These are phyloP conservation scores for Pasiphila rectangulata DNA, from an alignment of 2,888 invertebrate genomes.

Conservation along the genomic window DNA sequence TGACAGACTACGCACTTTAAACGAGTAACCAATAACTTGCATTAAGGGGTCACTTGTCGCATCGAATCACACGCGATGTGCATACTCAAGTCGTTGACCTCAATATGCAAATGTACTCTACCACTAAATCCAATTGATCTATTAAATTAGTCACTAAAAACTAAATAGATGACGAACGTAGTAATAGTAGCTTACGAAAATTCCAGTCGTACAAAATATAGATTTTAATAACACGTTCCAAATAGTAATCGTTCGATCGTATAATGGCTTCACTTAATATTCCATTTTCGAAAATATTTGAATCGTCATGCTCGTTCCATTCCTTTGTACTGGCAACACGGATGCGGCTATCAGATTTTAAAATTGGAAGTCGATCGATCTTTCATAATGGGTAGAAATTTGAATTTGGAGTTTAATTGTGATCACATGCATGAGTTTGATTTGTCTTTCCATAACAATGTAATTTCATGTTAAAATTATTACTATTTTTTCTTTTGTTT, in stretches of 20 bases:
- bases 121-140: constrained; percentile 13
- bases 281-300: constrained; percentile 80
- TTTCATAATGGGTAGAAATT: constrained; percentile 61
- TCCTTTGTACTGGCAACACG: constrained; percentile 69
- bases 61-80: constrained; percentile 62
- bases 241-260: constrained; percentile 69
- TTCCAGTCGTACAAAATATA: constrained; percentile 15
- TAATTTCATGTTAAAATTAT: no score
- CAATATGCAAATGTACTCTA: constrained; percentile 61
- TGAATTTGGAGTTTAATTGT: constrained; percentile 56
- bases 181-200: constrained; percentile 31
- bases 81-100: constrained; percentile 72
- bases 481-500: constrained; percentile 43
- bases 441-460: background rate
- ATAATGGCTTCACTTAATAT: constrained; percentile 79
- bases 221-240: constrained; percentile 70
- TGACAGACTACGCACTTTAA: constrained; percentile 59
- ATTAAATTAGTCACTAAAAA: constrained; percentile 19
- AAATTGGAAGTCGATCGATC: constrained; percentile 74
- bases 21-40: constrained; percentile 76
- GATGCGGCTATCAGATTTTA: constrained; percentile 73
- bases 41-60: constrained; percentile 76
- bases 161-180: constrained; percentile 26
- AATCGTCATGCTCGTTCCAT: constrained; percentile 77
- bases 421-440: constrained; percentile 40